Conservation (phyloP, 2,888 invertebrate genomes). For the Furcula furcula region DNA sequence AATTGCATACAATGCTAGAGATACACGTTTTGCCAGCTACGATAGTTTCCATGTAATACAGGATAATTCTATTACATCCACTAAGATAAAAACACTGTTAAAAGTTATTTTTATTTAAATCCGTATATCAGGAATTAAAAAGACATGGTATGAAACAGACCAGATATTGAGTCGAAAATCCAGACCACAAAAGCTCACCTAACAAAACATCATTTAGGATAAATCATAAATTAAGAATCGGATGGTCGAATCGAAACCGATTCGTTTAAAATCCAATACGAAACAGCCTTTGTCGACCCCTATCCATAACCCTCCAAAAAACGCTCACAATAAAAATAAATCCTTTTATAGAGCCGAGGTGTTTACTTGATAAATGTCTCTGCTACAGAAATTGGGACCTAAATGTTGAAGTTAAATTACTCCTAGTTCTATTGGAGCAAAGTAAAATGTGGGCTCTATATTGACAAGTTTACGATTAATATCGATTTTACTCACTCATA, state of each 20-base stretch:
- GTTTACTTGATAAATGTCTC: background rate
- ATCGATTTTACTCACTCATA: no score
- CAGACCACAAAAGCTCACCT: no score
- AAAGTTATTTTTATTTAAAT: no score
- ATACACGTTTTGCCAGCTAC: no score
- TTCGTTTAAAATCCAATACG: slow-evolving; percentile 7
- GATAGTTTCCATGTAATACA: no score
- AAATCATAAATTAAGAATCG: background rate
- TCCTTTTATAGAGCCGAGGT: slow-evolving; percentile 9
- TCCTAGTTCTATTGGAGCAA: background rate
- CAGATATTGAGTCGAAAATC: no score
- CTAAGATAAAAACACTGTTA: no score
- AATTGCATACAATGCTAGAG: no score
- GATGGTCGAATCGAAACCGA: background rate
- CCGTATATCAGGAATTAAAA: no score
- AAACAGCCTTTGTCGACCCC: slow-evolving; percentile 10
- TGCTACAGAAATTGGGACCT: background rate
- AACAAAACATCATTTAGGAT: background rate
- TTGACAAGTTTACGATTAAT: background rate
- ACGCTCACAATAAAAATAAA: slow-evolving; percentile 18
- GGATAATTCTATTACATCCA: no score
- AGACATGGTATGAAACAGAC: no score
- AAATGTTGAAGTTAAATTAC: background rate
- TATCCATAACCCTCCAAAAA: slow-evolving; percentile 15
- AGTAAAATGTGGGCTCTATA: background rate